A percentile compares a stretch with the other conserved stretches of the same genome.
phyloP scores from a whole-genome alignment of 2,888 invertebrate species.

The Ypsolopha sequella region DNA sequence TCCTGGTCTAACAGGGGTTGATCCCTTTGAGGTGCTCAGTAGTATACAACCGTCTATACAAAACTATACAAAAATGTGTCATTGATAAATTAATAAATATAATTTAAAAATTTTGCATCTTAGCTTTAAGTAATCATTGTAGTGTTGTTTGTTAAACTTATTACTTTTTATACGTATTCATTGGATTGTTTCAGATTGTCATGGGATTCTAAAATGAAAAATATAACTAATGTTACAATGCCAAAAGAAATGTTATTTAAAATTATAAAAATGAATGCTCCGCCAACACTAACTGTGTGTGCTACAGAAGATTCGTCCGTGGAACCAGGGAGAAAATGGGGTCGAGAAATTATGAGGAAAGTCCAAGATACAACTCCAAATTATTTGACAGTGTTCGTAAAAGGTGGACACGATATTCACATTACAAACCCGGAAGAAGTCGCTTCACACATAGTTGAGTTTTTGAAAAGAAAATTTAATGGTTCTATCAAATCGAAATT shows the following conservation, averaged over 20 bases:
- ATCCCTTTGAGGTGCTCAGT: no score
- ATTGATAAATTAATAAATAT: no score
- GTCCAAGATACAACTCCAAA: slow-evolving; percentile 20
- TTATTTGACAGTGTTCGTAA: slow-evolving; percentile 26
- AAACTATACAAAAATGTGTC: no score
- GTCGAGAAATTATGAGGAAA: slow-evolving; percentile 20
- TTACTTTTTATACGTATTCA: no score
- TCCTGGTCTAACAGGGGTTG: no score
- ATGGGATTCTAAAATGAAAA: slow-evolving; percentile 37
- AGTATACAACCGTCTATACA: no score
- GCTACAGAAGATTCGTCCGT: slow-evolving; percentile 19
- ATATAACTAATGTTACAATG: slow-evolving; percentile 17
- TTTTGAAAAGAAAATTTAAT: slow-evolving; percentile 25
- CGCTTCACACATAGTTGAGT: slow-evolving; percentile 34
- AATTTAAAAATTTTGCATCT: no score
- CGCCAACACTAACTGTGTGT: slow-evolving; percentile 28
- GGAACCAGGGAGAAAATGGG: slow-evolving; percentile 15
- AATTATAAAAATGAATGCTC: slow-evolving; percentile 20
- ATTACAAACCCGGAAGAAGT: slow-evolving; percentile 62
- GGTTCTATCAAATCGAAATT: background rate
- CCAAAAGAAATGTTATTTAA: slow-evolving; percentile 27
- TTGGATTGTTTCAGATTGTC: slow-evolving; percentile 30
- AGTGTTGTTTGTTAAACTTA: no score
- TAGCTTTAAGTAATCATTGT: no score
- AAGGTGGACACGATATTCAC: slow-evolving; percentile 72